A percentile compares a stretch with the other conserved stretches of the same genome.
These are phyloP conservation scores for Oncorhynchus nerka DNA, from an alignment of 2,113 vertebrate genomes.

Conservation along the genomic window DNA sequence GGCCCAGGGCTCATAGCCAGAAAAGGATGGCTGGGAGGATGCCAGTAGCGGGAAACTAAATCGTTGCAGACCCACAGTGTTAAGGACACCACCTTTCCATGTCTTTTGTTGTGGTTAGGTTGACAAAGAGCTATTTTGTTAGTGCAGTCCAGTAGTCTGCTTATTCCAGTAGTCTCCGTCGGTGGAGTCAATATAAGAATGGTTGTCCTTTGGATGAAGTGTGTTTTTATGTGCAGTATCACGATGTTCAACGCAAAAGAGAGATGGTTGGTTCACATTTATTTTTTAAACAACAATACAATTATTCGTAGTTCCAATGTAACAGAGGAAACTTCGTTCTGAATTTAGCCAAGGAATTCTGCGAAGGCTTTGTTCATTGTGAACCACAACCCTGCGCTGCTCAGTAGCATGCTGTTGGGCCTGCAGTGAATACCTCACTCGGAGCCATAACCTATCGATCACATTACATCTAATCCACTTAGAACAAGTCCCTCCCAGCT, in stretches of 20 bases:
- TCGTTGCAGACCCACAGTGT: constrained; percentile 46
- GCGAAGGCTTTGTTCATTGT: constrained; percentile 12
- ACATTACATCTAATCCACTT: constrained; percentile 81
- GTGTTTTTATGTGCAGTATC: background rate
- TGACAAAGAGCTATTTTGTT: constrained; percentile 28
- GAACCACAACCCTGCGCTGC: constrained; percentile 52
- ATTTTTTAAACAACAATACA: too few relatives aligned
- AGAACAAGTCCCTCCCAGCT: constrained; percentile 72
- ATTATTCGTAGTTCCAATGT: constrained; percentile 29
- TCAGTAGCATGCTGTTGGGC: constrained; percentile 73
- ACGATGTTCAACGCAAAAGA: background rate
- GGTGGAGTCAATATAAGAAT: too few relatives aligned
- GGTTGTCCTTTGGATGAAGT: background rate
- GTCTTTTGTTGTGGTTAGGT: constrained; percentile 23
- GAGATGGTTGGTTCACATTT: background rate
- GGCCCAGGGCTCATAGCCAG: constrained; percentile 58
- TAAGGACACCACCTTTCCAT: constrained; percentile 33
- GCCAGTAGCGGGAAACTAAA: constrained; percentile 62
- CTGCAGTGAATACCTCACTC: constrained; percentile 70
- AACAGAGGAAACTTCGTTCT: constrained; percentile 37
- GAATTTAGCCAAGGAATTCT: background rate
- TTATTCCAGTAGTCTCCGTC: constrained; percentile 28
- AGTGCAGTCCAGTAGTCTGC: constrained; percentile 18
- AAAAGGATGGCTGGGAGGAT: constrained; percentile 50
- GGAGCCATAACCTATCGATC: constrained; percentile 80